Evolutionary conservation across 2,888 invertebrate genomes (phyloP).

Genomic region (Lepidonotus clava): DNA sequence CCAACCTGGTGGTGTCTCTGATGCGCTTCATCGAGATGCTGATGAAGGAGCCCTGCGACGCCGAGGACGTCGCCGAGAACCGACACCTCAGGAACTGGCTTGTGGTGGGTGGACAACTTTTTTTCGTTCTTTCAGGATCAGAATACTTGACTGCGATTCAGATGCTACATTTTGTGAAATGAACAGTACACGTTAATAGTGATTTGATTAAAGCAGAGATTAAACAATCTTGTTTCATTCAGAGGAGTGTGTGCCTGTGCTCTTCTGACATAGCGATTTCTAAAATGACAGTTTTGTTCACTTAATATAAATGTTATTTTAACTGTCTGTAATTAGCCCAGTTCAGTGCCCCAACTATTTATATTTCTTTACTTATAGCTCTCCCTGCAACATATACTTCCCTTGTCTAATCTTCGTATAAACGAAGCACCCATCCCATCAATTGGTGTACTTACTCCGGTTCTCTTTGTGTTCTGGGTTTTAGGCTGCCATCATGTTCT

Average conservation of each 20-base stretch:
- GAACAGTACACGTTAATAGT: neutral
- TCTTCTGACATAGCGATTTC: no score
- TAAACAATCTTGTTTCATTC: neutral
- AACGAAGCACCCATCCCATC: no score
- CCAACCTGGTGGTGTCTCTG: conserved; percentile 84
- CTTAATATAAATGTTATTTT: no score
- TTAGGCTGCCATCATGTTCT: conserved; percentile 88
- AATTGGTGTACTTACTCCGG: no score
- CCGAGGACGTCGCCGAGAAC: conserved; percentile 82
- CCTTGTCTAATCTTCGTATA: no score
- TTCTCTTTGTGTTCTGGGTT: conserved; percentile 33
- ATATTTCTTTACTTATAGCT: no score
- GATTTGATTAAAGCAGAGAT: neutral
- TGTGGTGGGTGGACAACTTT: conserved; percentile 68
- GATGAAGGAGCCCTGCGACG: conserved; percentile 83
- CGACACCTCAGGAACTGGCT: conserved; percentile 84
- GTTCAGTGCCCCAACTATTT: no score
- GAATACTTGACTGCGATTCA: neutral
- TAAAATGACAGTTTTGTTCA: no score
- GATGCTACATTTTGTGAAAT: no score
- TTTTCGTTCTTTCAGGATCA: neutral
- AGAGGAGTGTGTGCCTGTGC: no score
- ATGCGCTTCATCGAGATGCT: conserved; percentile 89
- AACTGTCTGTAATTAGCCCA: no score
- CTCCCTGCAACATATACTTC: no score